These are phyloP conservation scores for Podarcis cretensis DNA, from an alignment of 2,113 vertebrate species.

Conservation along the genomic window DNA sequence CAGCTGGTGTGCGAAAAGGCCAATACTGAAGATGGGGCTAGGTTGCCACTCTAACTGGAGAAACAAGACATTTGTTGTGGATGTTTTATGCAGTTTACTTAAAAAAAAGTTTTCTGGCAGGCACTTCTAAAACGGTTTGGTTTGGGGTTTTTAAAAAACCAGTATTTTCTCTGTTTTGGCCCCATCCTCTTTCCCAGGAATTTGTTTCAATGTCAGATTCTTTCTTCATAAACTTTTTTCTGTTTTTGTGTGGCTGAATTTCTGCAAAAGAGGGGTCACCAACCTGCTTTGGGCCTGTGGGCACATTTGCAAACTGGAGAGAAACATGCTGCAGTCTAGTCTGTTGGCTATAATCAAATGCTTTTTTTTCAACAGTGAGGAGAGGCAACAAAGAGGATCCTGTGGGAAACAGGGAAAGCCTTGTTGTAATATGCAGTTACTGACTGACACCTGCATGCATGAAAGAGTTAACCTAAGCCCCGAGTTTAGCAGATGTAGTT, in stretches of 20 bases:
- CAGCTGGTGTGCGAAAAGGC: slow-evolving; percentile 64
- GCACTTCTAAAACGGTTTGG: background rate
- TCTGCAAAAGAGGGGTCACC: background rate
- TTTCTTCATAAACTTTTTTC: slow-evolving; percentile 22
- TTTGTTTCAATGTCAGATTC: slow-evolving; percentile 23
- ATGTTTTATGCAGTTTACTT: slow-evolving; percentile 2
- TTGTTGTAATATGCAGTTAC: no score
- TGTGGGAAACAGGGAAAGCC: no score
- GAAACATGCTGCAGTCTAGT: no score
- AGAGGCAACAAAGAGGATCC: no score
- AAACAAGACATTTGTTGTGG: background rate
- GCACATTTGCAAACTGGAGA: no score
- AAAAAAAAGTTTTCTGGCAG: background rate
- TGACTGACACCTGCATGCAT: no score
- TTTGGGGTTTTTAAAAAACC: background rate
- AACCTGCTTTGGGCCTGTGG: no score
- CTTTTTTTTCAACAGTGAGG: no score
- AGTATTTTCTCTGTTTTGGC: background rate
- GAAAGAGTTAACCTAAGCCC: no score
- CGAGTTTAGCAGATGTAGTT: no score
- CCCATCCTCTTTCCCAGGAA: background rate
- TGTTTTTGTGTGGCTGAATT: background rate
- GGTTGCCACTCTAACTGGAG: background rate
- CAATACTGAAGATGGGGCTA: slow-evolving; percentile 26
- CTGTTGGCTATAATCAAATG: no score